Evolutionary conservation across 2,888 invertebrate genomes (phyloP), one percentile per base, ranked within the genome.

Genomic region (Digitonthophagus gazella): DNA sequence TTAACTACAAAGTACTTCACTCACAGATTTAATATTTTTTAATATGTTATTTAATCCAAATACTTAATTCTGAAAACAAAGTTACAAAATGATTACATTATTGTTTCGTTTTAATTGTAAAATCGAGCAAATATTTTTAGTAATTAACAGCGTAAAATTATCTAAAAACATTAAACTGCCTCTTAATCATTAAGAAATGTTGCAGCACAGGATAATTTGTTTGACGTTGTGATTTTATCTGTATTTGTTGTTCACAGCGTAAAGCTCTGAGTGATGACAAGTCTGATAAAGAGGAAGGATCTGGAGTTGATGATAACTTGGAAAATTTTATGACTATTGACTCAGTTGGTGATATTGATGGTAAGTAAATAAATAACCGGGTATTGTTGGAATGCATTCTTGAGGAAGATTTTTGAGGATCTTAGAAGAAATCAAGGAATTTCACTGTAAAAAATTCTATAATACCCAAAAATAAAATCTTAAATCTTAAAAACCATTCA

Each of bases 281-380:
- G 71, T 73, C 75, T 64, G 86, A 86, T 1, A 87, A 87, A 73
- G 82, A 80, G 0, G 88, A 87, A 58, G 89, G 86, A 15, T 86
- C 86, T 14, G 91, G 86, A 67, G 91, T 89, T 16, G 86, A 85
- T 5, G 91, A 91, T 75, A 91, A 93, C 83, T 85, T 94, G 73
- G 93, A 93, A 74, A 93, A 93, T 79, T 94, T 93, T 79, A 91
- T 93, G 86, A 93, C 94, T 0, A 87, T 95, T n/a, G 94, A 95
- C 82, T 93, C 94, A 2, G 92, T 94, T 22, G 94, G 94, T 4
- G 93, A 93, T 82, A 91, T 92, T 18, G 93, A 93, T 82, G 91
- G 90, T 89, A 84, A 83, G 80, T 55, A 44, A 44, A 6, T 6
- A 6, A 44, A 44, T 11, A 44, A 44, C n/a, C n/a, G n/a, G n/a